A percentile compares a stretch with the other conserved stretches of the same genome.
These are phyloP conservation scores for Eugnorisma glareosa DNA, from an alignment of 2,888 invertebrate genomes.

Conservation along the genomic window DNA sequence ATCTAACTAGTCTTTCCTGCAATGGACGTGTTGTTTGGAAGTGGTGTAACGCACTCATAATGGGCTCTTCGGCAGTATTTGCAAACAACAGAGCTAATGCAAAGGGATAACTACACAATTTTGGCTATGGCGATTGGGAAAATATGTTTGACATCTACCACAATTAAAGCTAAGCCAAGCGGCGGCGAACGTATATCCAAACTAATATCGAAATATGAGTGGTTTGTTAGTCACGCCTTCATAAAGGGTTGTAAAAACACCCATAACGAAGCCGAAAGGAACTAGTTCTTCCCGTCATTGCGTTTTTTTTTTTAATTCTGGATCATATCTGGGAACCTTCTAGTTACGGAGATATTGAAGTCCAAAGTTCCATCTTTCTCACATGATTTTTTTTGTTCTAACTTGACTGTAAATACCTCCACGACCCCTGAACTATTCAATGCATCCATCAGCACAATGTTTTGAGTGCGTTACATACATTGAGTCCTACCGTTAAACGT, in stretches of 20 bases:
- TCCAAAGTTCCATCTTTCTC: background rate
- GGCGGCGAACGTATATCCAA: background rate
- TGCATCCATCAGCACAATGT: background rate
- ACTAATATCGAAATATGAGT: background rate
- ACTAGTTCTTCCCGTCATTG: background rate
- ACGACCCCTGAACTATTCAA: background rate
- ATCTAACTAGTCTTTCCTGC: slow-evolving; percentile 18
- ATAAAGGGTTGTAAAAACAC: background rate
- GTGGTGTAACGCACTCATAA: background rate
- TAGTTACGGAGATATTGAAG: background rate
- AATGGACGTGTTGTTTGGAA: background rate
- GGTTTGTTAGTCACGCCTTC: background rate
- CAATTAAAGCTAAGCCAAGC: background rate
- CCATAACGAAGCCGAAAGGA: too few relatives aligned
- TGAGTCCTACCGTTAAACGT: background rate
- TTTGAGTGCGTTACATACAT: background rate
- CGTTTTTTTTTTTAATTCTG: background rate
- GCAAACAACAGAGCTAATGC: background rate
- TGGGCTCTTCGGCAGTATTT: background rate
- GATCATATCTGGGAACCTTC: background rate
- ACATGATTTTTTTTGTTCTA: background rate
- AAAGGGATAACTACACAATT: background rate
- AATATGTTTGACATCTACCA: background rate
- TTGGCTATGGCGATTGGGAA: background rate
- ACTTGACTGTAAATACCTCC: background rate